phyloP scores from a whole-genome alignment of 1,140 invertebrate genomes.

The Drosophila ficusphila region DNA sequence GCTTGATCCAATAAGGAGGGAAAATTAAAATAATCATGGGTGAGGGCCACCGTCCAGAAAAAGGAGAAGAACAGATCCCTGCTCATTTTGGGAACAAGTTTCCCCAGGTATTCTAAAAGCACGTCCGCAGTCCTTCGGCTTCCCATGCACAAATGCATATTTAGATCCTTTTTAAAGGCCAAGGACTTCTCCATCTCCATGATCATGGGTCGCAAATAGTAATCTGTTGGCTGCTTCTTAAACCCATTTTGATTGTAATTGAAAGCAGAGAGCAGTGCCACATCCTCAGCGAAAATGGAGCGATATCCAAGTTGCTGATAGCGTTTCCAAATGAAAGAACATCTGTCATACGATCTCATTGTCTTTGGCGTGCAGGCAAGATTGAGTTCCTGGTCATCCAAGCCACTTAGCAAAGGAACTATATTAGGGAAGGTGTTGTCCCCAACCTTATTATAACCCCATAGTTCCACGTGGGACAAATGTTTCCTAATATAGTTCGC shows the following conservation, averaged over 20 bases:
- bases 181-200: slow-evolving; percentile 32
- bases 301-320: slow-evolving; percentile 89
- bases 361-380: slow-evolving; percentile 85
- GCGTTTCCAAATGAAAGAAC: slow-evolving; percentile 92
- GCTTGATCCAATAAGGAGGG: slow-evolving; percentile 26
- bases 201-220: slow-evolving; percentile 31
- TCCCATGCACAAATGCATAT: slow-evolving; percentile 86
- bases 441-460: slow-evolving; percentile 93
- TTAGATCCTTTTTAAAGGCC: slow-evolving; percentile 79
- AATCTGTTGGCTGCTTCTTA: slow-evolving; percentile 61
- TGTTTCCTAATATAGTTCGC: slow-evolving; percentile 86
- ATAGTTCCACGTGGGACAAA: slow-evolving; percentile 88
- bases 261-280: slow-evolving; percentile 89
- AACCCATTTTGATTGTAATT: slow-evolving; percentile 92
- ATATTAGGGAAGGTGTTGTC: slow-evolving; percentile 94
- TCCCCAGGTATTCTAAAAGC: slow-evolving; percentile 86
- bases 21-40: slow-evolving; percentile 52
- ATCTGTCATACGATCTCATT: slow-evolving; percentile 86
- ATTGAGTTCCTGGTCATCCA: slow-evolving; percentile 87
- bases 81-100: slow-evolving; percentile 87
- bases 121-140: slow-evolving; percentile 83
- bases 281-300: slow-evolving; percentile 92
- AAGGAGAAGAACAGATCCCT: slow-evolving; percentile 28
- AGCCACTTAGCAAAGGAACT: slow-evolving; percentile 89
- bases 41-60: slow-evolving; percentile 71